Evolutionary conservation across 2,888 invertebrate genomes (phyloP).

Genomic region (Standfussiana lucernea): DNA sequence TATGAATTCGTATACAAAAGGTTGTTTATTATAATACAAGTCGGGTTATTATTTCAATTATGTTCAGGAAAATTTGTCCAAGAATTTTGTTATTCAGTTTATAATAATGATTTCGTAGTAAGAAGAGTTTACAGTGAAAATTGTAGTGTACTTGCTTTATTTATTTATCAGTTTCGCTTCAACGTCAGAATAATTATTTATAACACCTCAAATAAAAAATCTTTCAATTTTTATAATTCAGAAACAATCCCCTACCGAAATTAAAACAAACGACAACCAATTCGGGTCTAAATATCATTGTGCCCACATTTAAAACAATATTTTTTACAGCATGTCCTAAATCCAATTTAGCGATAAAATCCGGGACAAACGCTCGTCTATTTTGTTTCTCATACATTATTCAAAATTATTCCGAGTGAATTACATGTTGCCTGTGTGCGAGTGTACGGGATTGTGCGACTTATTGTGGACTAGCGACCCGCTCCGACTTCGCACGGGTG

Average conservation of each 20-base stretch:
- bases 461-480: conserved; percentile 64
- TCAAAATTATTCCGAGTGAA: conserved; percentile 79
- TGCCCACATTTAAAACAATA: conserved; percentile 64
- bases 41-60: not conserved
- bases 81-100: conserved; percentile 1
- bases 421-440: conserved; percentile 73
- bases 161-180: not conserved
- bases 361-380: conserved; percentile 69
- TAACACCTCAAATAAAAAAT: not conserved
- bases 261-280: conserved; percentile 29
- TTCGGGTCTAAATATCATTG: conserved; percentile 62
- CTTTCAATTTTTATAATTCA: not conserved
- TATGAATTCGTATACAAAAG: not conserved
- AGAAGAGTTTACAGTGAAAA: not conserved
- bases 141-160: not conserved
- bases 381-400: conserved; percentile 82
- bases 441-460: conserved; percentile 62
- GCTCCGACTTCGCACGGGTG: too few species aligned
- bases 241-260: not conserved
- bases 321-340: conserved; percentile 73
- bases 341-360: conserved; percentile 79
- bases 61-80: not conserved
- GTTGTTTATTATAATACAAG: not conserved
- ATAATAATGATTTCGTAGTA: not conserved
- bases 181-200: not conserved